Evolutionary conservation across 2,888 invertebrate species (phyloP).

Genomic region (Synanthedon tipuliformis): DNA sequence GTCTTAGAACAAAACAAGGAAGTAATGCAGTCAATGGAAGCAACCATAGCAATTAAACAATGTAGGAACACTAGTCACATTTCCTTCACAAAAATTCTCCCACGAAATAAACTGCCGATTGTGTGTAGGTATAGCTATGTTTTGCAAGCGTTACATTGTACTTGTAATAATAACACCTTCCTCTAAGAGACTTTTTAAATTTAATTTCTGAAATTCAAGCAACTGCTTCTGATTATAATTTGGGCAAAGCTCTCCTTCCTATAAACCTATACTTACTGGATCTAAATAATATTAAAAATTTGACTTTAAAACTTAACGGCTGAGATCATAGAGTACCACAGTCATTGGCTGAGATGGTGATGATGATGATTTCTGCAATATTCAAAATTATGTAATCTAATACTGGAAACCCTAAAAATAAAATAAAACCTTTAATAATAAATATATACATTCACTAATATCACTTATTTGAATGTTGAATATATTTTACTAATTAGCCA

Average conservation of each 20-base stretch:
- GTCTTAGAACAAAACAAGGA: slow-evolving; percentile 15
- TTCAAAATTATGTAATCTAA: too few species aligned
- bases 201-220: too few species aligned
- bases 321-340: too few species aligned
- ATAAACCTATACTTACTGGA: too few species aligned
- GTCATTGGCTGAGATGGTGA: too few species aligned
- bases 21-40: slow-evolving; percentile 14
- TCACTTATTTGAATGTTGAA: background rate
- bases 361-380: too few species aligned
- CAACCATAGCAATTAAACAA: slow-evolving; percentile 15
- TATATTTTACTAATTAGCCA: too few species aligned
- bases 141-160: slow-evolving; percentile 23
- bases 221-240: too few species aligned
- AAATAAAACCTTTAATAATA: background rate
- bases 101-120: slow-evolving; percentile 46
- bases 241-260: too few species aligned
- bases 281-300: too few species aligned
- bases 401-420: background rate
- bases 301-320: too few species aligned
- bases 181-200: background rate
- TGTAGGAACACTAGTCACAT: slow-evolving; percentile 17
- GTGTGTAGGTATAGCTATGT: slow-evolving; percentile 18
- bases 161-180: background rate
- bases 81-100: slow-evolving; percentile 29
- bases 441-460: background rate